Conservation (phyloP, 2,888 invertebrate species). For the Lasiommata megera region DNA sequence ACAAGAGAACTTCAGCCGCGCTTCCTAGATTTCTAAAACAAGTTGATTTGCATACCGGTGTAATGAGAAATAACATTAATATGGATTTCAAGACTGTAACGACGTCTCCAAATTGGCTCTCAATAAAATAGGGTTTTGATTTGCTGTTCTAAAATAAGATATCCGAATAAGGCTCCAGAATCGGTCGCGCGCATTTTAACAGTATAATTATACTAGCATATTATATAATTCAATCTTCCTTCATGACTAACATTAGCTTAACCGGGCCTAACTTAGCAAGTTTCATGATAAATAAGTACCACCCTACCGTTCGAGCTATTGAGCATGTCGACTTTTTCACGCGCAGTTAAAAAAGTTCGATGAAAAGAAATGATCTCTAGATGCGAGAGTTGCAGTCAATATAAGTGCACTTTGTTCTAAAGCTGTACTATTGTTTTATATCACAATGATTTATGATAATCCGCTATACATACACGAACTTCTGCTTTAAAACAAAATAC, state of each 20-base stretch:
- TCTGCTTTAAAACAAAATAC: too few species aligned
- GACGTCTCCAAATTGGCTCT: slow-evolving; percentile 5
- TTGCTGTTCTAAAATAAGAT: background rate
- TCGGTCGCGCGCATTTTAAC: background rate
- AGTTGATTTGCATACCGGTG: too few species aligned
- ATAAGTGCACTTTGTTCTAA: too few species aligned
- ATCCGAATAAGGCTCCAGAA: background rate
- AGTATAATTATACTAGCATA: background rate
- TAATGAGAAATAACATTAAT: too few species aligned
- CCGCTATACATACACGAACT: too few species aligned
- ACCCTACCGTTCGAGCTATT: slow-evolving; percentile 23
- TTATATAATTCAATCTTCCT: slow-evolving; percentile 5
- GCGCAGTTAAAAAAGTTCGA: slow-evolving; percentile 15
- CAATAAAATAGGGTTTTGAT: background rate
- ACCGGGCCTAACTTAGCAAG: slow-evolving; percentile 33
- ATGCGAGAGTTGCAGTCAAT: too few species aligned
- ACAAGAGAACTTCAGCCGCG: too few species aligned
- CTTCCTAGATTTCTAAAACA: too few species aligned
- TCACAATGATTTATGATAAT: too few species aligned
- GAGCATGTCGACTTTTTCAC: background rate
- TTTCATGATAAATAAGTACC: slow-evolving; percentile 35
- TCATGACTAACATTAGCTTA: slow-evolving; percentile 14
- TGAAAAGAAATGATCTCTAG: too few species aligned
- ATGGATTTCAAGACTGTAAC: background rate
- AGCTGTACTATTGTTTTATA: too few species aligned